phyloP scores from a whole-genome alignment of 2,113 vertebrate species.

The Mirounga angustirostris region DNA sequence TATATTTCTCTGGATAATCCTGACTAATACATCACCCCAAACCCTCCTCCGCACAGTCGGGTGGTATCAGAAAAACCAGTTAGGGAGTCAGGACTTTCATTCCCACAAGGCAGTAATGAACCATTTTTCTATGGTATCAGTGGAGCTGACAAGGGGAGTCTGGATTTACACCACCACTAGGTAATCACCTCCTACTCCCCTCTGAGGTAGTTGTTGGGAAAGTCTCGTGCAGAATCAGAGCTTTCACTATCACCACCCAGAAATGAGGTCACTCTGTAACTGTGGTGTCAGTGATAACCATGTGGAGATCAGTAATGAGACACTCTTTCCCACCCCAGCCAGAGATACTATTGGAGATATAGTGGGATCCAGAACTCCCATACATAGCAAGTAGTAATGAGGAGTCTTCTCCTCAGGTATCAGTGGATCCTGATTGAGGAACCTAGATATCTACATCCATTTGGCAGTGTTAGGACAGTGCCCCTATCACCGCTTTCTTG shows the following conservation, averaged over 20 bases:
- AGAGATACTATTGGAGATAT: background rate
- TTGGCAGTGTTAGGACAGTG: background rate
- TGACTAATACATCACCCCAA: background rate
- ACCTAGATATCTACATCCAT: background rate
- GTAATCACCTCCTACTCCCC: rapidly evolving
- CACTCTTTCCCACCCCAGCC: background rate
- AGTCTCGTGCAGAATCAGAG: background rate
- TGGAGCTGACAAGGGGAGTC: rapidly evolving
- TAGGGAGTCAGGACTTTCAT: background rate
- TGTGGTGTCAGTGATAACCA: background rate
- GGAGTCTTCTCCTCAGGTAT: background rate
- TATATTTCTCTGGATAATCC: background rate
- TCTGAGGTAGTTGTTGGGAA: background rate
- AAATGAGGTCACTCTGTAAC: background rate
- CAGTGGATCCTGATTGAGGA: background rate
- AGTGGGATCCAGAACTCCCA: background rate
- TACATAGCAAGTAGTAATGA: background rate
- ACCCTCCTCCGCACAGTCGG: background rate
- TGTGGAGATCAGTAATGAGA: background rate
- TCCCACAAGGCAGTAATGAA: background rate
- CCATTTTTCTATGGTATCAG: background rate
- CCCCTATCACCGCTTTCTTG: background rate
- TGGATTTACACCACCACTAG: background rate
- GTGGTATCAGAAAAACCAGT: background rate
- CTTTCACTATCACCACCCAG: background rate